These are phyloP conservation scores for Andrena hattorfiana DNA, from an alignment of 2,888 invertebrate genomes.

Conservation along the genomic window DNA sequence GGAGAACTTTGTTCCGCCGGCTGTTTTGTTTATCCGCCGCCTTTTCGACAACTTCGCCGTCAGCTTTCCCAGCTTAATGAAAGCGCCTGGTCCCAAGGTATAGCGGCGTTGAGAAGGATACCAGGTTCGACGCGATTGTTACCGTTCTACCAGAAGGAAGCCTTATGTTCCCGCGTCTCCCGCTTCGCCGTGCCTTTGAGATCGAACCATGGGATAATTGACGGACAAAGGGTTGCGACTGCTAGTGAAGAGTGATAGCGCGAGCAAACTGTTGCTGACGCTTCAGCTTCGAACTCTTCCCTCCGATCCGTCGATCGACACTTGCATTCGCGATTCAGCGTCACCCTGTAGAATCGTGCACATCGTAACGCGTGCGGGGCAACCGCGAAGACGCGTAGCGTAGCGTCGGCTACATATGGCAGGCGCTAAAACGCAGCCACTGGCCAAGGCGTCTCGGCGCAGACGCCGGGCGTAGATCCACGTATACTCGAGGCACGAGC, in stretches of 20 bases:
- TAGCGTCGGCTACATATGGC: constrained; percentile 37
- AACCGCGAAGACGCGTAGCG: constrained; percentile 12
- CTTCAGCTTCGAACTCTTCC: background rate
- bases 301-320: constrained; percentile 5
- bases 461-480: constrained; percentile 59
- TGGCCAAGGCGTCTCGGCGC: constrained; percentile 64
- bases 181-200: background rate
- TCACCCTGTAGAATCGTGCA: background rate
- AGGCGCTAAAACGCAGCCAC: constrained; percentile 44
- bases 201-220: too few relatives aligned
- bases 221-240: too few relatives aligned
- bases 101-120: background rate
- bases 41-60: background rate
- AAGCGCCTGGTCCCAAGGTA: background rate
- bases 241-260: too few relatives aligned
- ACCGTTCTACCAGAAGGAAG: background rate
- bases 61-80: background rate
- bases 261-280: too few relatives aligned
- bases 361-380: background rate
- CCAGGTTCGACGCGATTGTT: background rate
- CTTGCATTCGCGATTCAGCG: background rate
- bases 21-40: constrained; percentile 8
- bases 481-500: constrained; percentile 35
- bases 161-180: background rate
- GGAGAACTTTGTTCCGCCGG: constrained; percentile 20